phyloP scores from a whole-genome alignment of 2,113 vertebrate species.

The Chitala chitala region DNA sequence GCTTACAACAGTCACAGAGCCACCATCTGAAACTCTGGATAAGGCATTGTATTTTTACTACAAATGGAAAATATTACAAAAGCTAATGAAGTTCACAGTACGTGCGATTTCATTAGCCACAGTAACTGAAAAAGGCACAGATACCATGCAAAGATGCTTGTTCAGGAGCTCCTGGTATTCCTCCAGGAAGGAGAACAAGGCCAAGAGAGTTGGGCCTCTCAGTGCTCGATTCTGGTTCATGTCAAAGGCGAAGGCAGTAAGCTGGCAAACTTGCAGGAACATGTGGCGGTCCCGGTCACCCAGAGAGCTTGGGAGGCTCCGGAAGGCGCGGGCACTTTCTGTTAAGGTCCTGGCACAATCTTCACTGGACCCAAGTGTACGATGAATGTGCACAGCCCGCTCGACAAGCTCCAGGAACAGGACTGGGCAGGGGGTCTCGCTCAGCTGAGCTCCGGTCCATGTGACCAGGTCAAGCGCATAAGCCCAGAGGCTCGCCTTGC shows the following conservation, averaged over 20 bases:
- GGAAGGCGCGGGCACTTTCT: slow-evolving; percentile 52
- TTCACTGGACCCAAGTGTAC: slow-evolving; percentile 4
- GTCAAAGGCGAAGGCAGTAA: slow-evolving; percentile 61
- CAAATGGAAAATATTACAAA: not conserved
- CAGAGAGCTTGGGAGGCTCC: slow-evolving; percentile 40
- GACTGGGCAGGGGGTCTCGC: not conserved
- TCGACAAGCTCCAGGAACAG: slow-evolving; percentile 44
- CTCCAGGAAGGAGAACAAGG: slow-evolving; percentile 65
- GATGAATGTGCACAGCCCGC: slow-evolving; percentile 53
- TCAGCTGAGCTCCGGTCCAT: slow-evolving; percentile 33
- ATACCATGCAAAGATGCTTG: slow-evolving; percentile 48
- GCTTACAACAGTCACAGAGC: not conserved
- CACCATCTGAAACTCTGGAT: no score
- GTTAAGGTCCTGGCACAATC: slow-evolving; percentile 38
- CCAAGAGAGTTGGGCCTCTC: slow-evolving; percentile 45
- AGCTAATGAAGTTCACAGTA: no score
- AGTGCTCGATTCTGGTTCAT: slow-evolving; percentile 35
- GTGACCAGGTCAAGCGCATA: slow-evolving; percentile 45
- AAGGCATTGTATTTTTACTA: not conserved
- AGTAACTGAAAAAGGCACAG: no score
- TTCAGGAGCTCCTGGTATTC: slow-evolving; percentile 55
- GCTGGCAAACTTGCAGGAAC: slow-evolving; percentile 65
- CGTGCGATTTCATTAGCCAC: no score
- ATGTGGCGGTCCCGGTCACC: slow-evolving; percentile 43
- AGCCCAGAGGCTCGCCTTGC: slow-evolving; percentile 47